Evolutionary conservation across 2,797 vertebrate genomes (phyloP).

Genomic region (Xenentodon cancila): DNA sequence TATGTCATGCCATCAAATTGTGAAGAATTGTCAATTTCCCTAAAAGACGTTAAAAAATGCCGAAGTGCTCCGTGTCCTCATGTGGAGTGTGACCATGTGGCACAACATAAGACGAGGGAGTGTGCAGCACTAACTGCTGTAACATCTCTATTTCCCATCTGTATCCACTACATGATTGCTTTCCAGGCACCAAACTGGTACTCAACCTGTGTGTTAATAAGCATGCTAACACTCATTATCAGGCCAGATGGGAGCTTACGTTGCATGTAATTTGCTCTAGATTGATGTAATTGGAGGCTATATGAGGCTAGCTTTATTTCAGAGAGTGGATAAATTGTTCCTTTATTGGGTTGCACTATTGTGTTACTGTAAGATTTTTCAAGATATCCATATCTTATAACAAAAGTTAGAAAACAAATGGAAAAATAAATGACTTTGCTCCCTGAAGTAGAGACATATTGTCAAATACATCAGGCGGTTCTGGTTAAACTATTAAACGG

Average conservation of each 20-base stretch:
- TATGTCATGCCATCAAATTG: no score
- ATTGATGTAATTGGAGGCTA: constrained; percentile 33
- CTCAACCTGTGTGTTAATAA: constrained; percentile 51
- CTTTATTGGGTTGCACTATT: constrained; percentile 50
- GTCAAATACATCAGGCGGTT: constrained; percentile 9
- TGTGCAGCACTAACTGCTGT: constrained; percentile 21
- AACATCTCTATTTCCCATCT: constrained; percentile 51
- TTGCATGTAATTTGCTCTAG: constrained; percentile 59
- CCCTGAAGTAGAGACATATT: background rate
- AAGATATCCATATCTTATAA: background rate
- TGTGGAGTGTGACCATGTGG: constrained; percentile 13
- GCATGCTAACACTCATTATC: constrained; percentile 57
- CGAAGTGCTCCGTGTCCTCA: background rate
- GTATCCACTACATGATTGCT: constrained; percentile 49
- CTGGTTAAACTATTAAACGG: constrained; percentile 23
- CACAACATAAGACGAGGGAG: constrained; percentile 1
- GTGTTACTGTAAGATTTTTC: constrained; percentile 12
- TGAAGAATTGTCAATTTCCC: no score
- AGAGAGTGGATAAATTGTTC: constrained; percentile 28
- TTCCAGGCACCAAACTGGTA: constrained; percentile 35
- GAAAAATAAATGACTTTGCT: constrained; percentile 15
- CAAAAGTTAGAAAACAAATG: constrained; percentile 5
- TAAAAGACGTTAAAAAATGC: no score
- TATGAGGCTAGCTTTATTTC: constrained; percentile 29
- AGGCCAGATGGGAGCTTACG: constrained; percentile 46